These are phyloP conservation scores for Drosophila repleta DNA, from an alignment of 1,140 invertebrate genomes.

Conservation along the genomic window DNA sequence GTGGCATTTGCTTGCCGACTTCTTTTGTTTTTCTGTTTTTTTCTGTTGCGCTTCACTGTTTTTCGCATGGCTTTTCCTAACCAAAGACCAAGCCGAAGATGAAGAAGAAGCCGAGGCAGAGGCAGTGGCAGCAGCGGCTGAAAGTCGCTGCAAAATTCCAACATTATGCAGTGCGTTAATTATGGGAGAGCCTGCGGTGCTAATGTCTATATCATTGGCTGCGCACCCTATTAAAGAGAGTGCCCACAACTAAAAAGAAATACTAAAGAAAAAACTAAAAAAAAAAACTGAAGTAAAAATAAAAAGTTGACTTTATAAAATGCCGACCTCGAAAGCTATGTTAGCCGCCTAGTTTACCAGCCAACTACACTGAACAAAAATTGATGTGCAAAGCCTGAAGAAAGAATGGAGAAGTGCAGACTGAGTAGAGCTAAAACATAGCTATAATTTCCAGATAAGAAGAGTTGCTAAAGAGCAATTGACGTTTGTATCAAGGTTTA, in stretches of 20 bases:
- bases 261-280: neutral
- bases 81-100: neutral
- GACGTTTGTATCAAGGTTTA: too few relatives aligned
- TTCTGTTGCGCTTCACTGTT: conserved; percentile 30
- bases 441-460: too few relatives aligned
- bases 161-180: conserved; percentile 73
- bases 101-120: neutral
- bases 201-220: conserved; percentile 58
- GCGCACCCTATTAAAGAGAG: conserved; percentile 36
- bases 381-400: too few relatives aligned
- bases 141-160: conserved; percentile 54
- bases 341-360: neutral
- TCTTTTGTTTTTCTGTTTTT: conserved; percentile 54
- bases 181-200: conserved; percentile 62
- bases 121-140: too few relatives aligned
- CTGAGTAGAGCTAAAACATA: too few relatives aligned
- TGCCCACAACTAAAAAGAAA: neutral
- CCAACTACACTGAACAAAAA: conserved; percentile 3
- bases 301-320: conserved; percentile 39
- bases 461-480: too few relatives aligned
- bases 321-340: neutral
- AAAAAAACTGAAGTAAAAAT: conserved; percentile 1
- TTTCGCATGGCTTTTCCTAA: conserved; percentile 62
- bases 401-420: too few relatives aligned
- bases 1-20: conserved; percentile 51